Evolutionary conservation across 2,797 vertebrate genomes (phyloP).

Genomic region (Limnodromus scolopaceus): DNA sequence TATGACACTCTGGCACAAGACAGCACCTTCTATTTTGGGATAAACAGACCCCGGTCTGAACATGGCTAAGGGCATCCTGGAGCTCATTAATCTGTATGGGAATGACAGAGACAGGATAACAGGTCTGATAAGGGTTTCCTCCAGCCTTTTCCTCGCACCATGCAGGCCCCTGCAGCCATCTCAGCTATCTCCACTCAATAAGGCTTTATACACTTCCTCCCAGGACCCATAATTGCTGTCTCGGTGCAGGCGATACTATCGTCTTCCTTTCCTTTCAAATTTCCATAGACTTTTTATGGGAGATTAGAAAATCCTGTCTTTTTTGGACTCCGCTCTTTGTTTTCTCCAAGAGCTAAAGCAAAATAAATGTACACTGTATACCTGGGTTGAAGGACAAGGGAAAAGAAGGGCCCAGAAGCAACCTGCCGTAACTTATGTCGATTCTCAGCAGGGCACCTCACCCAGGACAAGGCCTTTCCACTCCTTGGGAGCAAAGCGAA

Average conservation of each 20-base stretch:
- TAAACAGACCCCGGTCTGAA: conserved; percentile 64
- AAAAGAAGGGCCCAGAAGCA: neutral
- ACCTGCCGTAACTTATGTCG: neutral
- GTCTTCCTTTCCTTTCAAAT: conserved; percentile 75
- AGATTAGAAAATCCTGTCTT: conserved; percentile 67
- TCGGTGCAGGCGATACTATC: conserved; percentile 44
- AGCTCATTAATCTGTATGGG: conserved; percentile 79
- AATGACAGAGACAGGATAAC: conserved; percentile 88
- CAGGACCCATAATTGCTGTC: conserved; percentile 66
- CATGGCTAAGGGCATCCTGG: conserved; percentile 76
- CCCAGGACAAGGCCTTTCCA: rapidly evolving
- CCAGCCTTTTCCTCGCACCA: conserved; percentile 77
- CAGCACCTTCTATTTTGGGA: conserved; percentile 80
- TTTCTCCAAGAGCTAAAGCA: conserved; percentile 40
- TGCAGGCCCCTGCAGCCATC: conserved; percentile 38
- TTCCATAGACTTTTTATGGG: conserved; percentile 51
- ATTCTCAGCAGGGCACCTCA: neutral
- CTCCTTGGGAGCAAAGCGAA: neutral
- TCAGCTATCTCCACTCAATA: conserved; percentile 23
- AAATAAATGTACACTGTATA: neutral
- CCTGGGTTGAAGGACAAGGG: conserved; percentile 39
- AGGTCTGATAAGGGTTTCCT: conserved; percentile 87
- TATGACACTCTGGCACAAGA: conserved; percentile 73
- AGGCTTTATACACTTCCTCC: conserved; percentile 75
- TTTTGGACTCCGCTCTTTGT: conserved; percentile 63